Base-by-base conservation (phyloP, 2,113 vertebrate genomes). In the Arenaria interpres region DNA sequence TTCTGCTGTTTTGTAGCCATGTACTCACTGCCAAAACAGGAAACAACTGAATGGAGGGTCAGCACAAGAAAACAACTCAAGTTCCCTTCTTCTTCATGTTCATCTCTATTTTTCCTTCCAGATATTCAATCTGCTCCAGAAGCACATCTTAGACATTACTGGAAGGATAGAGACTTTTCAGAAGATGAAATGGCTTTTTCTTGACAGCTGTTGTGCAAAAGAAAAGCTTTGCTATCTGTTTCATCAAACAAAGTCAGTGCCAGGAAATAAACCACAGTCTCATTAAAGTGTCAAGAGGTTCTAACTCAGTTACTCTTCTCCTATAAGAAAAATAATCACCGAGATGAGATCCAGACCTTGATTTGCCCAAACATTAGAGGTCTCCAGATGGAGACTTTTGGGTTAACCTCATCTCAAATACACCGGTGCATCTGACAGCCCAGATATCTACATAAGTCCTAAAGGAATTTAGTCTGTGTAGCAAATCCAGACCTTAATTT, bases 221-320 rank as follows among this genome's bases (percentile, higher is more conserved):
- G 74, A 82, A 93, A 88, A 91, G 59, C 88, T 89, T 28, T 92
- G 76, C 87, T 85, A 94, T 92, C 95, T 92, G 75, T 93, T 74
- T 76, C 87, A 95, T 93, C 93, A 91, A 90, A 75, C 37, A 51
- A 79, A 97, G 93, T 14, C 72, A 62, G 81, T 86, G 92, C 94
- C 91, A 97, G 88, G 91, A 97, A 97, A 96, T 67, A 97, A 95
- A 93, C 94, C 90, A 92, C 92, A 92, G 73, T 68, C 90, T 90
- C 89, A 86, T 85, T 93, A 88, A 78, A 92, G 76, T 56, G 80
- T 96, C 89, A 82, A 90, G 83, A 93, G 90, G 50, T 71, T 95
- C 90, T 85, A 91, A 90, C 57, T 84, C 67, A 85, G 85, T 51
- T 81, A 77, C 84, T 79, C 30, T 39, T 62, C 85, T 91, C 45